Conservation (phyloP, 2,888 invertebrate genomes). For the Seladonia tumulorum region DNA sequence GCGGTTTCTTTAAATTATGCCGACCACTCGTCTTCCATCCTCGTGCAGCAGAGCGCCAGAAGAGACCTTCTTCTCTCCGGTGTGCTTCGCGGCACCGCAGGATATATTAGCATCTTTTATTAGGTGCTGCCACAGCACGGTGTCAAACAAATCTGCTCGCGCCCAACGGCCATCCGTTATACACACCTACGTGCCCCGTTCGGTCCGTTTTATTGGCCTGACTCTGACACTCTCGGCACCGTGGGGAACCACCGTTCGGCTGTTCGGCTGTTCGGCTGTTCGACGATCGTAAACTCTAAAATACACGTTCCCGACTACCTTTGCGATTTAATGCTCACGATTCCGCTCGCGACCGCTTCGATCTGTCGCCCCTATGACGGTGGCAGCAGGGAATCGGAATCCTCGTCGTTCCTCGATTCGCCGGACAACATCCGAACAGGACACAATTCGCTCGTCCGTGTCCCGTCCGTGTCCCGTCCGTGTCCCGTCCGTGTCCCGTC, state of each 20-base stretch:
- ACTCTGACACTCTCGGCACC: slow-evolving; percentile 52
- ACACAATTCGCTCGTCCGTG: neutral
- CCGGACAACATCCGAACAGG: neutral
- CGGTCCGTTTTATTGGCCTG: slow-evolving; percentile 63
- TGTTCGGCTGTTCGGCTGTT: slow-evolving; percentile 38
- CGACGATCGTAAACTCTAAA: slow-evolving; percentile 71
- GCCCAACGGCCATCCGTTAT: slow-evolving; percentile 70
- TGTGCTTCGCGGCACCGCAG: slow-evolving; percentile 36
- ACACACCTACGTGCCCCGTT: slow-evolving; percentile 65
- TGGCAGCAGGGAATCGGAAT: slow-evolving; percentile 16
- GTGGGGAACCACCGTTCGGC: slow-evolving; percentile 50
- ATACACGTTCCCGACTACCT: slow-evolving; percentile 61
- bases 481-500: too few relatives aligned
- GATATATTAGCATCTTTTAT: slow-evolving; percentile 79
- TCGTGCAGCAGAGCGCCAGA: neutral
- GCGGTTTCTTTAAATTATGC: slow-evolving; percentile 21
- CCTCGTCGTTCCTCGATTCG: neutral
- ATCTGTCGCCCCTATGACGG: slow-evolving; percentile 44
- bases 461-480: too few relatives aligned
- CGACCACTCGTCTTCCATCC: slow-evolving; percentile 27
- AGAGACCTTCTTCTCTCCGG: neutral
- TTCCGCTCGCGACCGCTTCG: slow-evolving; percentile 46
- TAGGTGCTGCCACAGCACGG: slow-evolving; percentile 77
- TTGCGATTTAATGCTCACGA: slow-evolving; percentile 57
- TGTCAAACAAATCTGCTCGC: slow-evolving; percentile 78